Evolutionary conservation across 2,113 vertebrate species (phyloP), one percentile per base, ranked within the genome.

Genomic region (Varanus salvator): DNA sequence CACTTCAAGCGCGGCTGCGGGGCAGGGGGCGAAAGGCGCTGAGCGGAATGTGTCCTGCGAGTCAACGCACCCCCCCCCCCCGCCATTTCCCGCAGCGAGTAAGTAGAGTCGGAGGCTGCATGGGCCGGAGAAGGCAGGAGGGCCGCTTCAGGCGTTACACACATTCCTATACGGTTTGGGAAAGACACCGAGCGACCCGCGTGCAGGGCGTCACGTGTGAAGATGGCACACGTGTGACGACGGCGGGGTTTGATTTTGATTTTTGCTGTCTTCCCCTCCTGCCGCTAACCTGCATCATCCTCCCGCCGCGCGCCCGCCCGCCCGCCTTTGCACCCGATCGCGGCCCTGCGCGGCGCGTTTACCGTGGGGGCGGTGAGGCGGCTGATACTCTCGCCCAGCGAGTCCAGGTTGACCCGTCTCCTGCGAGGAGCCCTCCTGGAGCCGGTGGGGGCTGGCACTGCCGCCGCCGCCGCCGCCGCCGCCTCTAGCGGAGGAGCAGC

Each of bases 321-420:
- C 57, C 80, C 7, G 8, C 38, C 44, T 8, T 6, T 29, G 25
- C 84, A 71, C 68, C 44, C 9, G 66, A 17, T 27, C 66, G 2
- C 78, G 84, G 38, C 25, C 57, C 68, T 52, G 8, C 7, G 44
- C 84, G 34, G 75, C 75, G 80, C 7, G 94, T 95, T 97, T 98
- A 99, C 98, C 98, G 98, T 98, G 94, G 99, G 99, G 92, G 98
- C 98, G 52, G 98, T 99, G 91, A 99, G 97, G 84, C 98, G 96
- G 93, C 97, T 97, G 96, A 99, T 97, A 97, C 98, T 99, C 97
- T 99, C 98, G 76, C 99, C 99, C 89, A 99, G 97, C 14, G 98
- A 99, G 97, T 99, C 99, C 94, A 99, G 97, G 97, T 99, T 99
- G 93, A 99, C 99, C 94, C 99, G 96, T 91, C 98, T 97, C 88